Evolutionary conservation across 2,888 invertebrate genomes (phyloP).

Genomic region (Linnaemya vulpina): DNA sequence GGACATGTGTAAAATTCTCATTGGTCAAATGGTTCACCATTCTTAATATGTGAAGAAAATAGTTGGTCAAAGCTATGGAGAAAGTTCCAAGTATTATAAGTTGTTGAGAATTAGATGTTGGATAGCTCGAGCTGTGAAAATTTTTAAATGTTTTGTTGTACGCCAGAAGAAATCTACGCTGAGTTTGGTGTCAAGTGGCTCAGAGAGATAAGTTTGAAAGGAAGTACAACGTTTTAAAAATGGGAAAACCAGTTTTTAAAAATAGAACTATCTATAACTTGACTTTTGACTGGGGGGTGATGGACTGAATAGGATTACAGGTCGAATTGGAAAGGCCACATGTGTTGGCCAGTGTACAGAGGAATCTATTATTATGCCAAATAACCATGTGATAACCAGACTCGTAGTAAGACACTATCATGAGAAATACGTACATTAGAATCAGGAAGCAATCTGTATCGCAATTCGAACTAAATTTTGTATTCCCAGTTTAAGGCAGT

Average conservation of each 20-base stretch:
- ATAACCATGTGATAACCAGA: not conserved
- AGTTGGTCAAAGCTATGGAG: not conserved
- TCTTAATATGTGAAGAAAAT: not conserved
- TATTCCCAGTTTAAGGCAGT: constrained; percentile 6
- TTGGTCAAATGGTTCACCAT: not conserved
- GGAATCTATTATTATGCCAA: constrained; percentile 28
- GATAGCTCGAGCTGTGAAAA: constrained; percentile 14
- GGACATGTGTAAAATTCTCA: not conserved
- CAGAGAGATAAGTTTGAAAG: constrained; percentile 18
- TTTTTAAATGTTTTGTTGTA: constrained; percentile 37
- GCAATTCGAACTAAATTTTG: constrained; percentile 4
- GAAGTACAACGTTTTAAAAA: not conserved
- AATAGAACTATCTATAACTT: constrained; percentile 12
- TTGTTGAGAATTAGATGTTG: too few species aligned
- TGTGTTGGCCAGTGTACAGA: not conserved
- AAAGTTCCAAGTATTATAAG: not conserved
- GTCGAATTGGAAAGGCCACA: too few species aligned
- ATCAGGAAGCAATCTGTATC: too few species aligned
- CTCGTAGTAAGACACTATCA: not conserved
- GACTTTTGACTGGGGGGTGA: not conserved
- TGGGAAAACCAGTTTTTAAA: not conserved
- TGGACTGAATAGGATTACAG: not conserved
- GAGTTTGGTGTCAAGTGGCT: constrained; percentile 26
- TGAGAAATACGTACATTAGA: too few species aligned
- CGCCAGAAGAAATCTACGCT: constrained; percentile 3